Percentiles rank a stretch among this genome's conserved stretches.
phyloP scores from a whole-genome alignment of 92 coral and sea anemone species.

The Parazoanthus swiftii region DNA sequence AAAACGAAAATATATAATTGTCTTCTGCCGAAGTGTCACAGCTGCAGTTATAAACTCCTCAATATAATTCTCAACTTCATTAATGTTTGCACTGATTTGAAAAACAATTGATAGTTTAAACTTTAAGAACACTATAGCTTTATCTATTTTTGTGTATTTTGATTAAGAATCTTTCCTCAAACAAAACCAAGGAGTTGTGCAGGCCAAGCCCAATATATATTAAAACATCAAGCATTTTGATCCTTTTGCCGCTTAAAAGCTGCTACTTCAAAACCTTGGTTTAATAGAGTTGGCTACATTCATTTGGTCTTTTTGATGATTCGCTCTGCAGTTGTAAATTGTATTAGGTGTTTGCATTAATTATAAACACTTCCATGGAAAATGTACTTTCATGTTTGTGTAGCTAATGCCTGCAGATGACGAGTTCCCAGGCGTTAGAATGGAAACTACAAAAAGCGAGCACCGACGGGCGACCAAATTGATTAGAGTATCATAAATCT shows the following conservation, averaged over 20 bases:
- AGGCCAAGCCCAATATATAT: neutral
- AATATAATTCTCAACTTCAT: conserved; percentile 41
- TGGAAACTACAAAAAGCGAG: conserved; percentile 50
- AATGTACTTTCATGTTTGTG: conserved; percentile 75
- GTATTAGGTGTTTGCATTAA: conserved; percentile 79
- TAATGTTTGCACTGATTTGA: conserved; percentile 46
- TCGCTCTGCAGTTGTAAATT: conserved; percentile 44
- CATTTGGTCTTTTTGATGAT: conserved; percentile 13
- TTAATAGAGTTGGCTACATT: conserved; percentile 20
- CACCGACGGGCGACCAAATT: conserved; percentile 57
- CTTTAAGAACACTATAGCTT: conserved; percentile 6
- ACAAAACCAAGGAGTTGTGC: neutral
- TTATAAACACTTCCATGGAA: conserved; percentile 75
- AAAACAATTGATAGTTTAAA: conserved; percentile 40
- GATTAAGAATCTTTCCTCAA: neutral
- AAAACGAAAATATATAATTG: conserved; percentile 38
- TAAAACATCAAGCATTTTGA: neutral
- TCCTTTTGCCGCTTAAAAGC: neutral
- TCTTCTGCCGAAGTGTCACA: conserved; percentile 15
- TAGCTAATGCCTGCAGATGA: conserved; percentile 65
- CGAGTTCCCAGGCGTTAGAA: conserved; percentile 72
- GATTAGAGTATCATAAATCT: conserved; percentile 72
- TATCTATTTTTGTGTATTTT: conserved; percentile 9
- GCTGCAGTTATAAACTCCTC: conserved; percentile 35
- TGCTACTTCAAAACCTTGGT: neutral